Conservation (phyloP, 1,140 invertebrate species). For the Grapholita molesta region DNA sequence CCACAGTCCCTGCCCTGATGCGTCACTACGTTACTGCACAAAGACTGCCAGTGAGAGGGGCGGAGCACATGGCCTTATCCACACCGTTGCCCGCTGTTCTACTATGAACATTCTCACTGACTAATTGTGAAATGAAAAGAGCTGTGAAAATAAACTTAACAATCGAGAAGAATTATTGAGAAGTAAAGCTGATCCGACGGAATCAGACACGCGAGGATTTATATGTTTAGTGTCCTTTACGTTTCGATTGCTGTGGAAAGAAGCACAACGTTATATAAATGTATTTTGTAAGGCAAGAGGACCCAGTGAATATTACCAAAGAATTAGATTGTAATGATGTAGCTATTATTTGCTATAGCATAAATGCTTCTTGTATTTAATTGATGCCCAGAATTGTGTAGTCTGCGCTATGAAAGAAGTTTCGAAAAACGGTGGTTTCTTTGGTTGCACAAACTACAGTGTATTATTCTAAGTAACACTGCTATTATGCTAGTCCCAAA, state of each 20-base stretch:
- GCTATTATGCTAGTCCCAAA: slow-evolving; percentile 57
- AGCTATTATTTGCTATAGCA: slow-evolving; percentile 21
- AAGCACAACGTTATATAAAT: slow-evolving; percentile 42
- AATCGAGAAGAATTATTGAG: slow-evolving; percentile 1
- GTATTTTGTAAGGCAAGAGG: slow-evolving; percentile 51
- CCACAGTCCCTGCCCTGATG: slow-evolving; percentile 94
- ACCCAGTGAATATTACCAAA: slow-evolving; percentile 70
- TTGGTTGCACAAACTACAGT: slow-evolving; percentile 24
- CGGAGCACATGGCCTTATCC: slow-evolving; percentile 95
- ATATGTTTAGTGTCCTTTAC: slow-evolving; percentile 28
- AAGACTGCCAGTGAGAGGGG: slow-evolving; percentile 94
- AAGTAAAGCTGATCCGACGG: slow-evolving; percentile 9
- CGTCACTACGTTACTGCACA: slow-evolving; percentile 94
- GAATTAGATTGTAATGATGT: slow-evolving; percentile 36
- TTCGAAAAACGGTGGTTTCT: neutral
- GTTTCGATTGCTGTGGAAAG: slow-evolving; percentile 27
- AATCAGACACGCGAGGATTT: slow-evolving; percentile 23
- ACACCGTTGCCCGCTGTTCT: slow-evolving; percentile 93
- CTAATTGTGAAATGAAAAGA: slow-evolving; percentile 5
- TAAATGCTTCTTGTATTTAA: slow-evolving; percentile 25
- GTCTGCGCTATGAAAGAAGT: slow-evolving; percentile 15
- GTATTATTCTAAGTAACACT: slow-evolving; percentile 18
- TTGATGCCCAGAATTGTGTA: slow-evolving; percentile 16
- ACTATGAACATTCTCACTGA: slow-evolving; percentile 79
- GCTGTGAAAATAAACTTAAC: slow-evolving; percentile 10